Evolutionary conservation across 2,888 invertebrate species (phyloP), one percentile per base, ranked within the genome.

Genomic region (Heliconius sara): DNA sequence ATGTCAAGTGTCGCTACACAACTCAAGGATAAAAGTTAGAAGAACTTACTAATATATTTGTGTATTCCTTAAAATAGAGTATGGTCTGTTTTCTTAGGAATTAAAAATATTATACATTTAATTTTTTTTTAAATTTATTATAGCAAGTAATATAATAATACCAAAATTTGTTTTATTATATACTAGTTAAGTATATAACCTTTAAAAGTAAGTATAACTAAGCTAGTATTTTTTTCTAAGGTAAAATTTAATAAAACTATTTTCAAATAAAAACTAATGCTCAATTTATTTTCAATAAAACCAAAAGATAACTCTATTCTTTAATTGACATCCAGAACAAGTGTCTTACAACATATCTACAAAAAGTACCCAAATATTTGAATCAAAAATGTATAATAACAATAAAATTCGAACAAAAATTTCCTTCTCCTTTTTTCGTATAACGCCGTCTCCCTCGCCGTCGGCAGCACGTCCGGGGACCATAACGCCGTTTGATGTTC

Each of bases 401-500:
- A 93, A 93, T 94, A 94, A 94, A 93, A 89, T 90, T 91, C 89
- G 88, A 92, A 90, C 91, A 93, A 93, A 93, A 92, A 90, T 90
- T 88, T 83, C 85, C 82, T 83, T 90, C 92, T 87, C 90, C 85
- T 87, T 91, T 89, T 86, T 80, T 83, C 88, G 83, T 86, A 85
- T 91, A 87, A 85, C 84, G 87, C 89, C 85, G 86, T 93, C 94
- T 89, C 90, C 89, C 84, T 92, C 91, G 81, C 83, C 87, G 89
- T 84, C 88, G 88, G 89, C 91, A 89, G 89, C 94, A 95, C 95
- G 95, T 94, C 95, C 94, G 93, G 92, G 92, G 93, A 92, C 91
- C 90, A 94, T 94, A 95, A 95, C 94, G 88, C 83, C 91, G 93
- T 95, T 95, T 95, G 95, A 95, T 95, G 95, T 90, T 95, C 95